Base-by-base conservation (phyloP, 1,140 invertebrate species). In the Drosophila pectinifera region DNA sequence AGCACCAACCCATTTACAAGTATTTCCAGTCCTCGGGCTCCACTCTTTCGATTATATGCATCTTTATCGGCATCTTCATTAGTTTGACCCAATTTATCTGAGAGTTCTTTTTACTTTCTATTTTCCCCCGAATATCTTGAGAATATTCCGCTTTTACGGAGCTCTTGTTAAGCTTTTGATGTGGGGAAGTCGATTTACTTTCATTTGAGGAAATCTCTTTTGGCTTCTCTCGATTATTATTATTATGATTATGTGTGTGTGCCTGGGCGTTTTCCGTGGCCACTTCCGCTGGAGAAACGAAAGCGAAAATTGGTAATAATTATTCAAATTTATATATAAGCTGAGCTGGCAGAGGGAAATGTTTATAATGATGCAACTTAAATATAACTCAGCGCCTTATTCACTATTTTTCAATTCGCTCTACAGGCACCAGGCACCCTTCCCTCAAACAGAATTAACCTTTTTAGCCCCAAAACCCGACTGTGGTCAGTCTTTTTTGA, bases 61-160 rank as follows among this genome's bases (percentile, higher is more conserved):
- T 67, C 79, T 88, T 88, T 88, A 88, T 86, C 75, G 64, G 79
- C 57, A 73, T 80, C 73, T 88, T 84, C 85, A 89, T 89, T 90
- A 73, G 64, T 84, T 90, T 90, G 85, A 89, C 84, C 85, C 69
- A 77, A 80, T 84, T 78, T 48, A 61, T 11, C 49, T 46, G 46
- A 41, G 42, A 16, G 62, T 85, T 85, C 68, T 82, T 73, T 88
- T 88, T 88, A 90, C 80, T 90, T 89, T 90, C 85, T 89, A 74
- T 90, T 89, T 89, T 84, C 57, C 73, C 74, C 65, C 76, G 54
- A 78, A 31, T 56, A 54, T 49, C 55, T 74, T 36, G 38, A 89
- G 84, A 89, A 80, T 84, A 54, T 73, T 54, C 49, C 53, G 43
- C 46, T 59, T 88, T 80, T 46, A 39, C 56, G 67, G 53, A 34